Evolutionary conservation across 2,797 vertebrate species (phyloP), one percentile per base, ranked within the genome.

Genomic region (Phrynocephalus vlangalii): DNA sequence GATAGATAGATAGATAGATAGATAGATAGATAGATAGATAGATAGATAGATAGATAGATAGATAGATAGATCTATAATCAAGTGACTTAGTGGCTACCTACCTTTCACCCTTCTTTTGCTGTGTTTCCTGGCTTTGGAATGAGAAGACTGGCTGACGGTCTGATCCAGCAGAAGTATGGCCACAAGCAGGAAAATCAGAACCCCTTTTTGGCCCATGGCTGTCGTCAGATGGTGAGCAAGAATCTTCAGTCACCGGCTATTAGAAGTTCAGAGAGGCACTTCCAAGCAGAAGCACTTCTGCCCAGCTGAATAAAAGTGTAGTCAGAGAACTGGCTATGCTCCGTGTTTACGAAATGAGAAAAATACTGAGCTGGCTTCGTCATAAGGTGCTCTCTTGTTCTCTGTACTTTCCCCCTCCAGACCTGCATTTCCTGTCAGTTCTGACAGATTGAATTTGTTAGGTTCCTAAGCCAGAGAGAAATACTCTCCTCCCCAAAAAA

Each of bases 331-430:
- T 98, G 97, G 96, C 95, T 91, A 81, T 60, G 6, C 92, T 96
- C 95, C 94, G 94, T 91, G 95, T 95, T 95, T 94, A 96, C 33
- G 80, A 82, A 96, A 97, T 93, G 92, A 95, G 95, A 94, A 92
- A 96, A 96, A 95, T 93, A 95, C 91, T 84, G 28, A 91, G 93
- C 96, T 94, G 96, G 94, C 95, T 92, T 88, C 89, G 91, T 94
- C 96, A 98, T 96, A 97, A 98, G 96, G 96, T 94, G 92, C 87
- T 91, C 92, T 95, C 96, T 98, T 98, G 98, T 97, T 96, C 96
- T 94, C 70, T 1, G 2, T 4, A 60, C 83, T 85, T 82, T 0
- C n/a, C 87, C 28, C 6, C 28, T 63, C n/a, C 87, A 89, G 93
- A 78, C 75, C 91, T 88, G 60, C 30, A 0, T 91, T 95, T 94